Percentiles rank a stretch among this genome's conserved stretches.
Evolutionary conservation across 2,888 invertebrate species (phyloP).

Genomic region (Ichneumoninae sp.): DNA sequence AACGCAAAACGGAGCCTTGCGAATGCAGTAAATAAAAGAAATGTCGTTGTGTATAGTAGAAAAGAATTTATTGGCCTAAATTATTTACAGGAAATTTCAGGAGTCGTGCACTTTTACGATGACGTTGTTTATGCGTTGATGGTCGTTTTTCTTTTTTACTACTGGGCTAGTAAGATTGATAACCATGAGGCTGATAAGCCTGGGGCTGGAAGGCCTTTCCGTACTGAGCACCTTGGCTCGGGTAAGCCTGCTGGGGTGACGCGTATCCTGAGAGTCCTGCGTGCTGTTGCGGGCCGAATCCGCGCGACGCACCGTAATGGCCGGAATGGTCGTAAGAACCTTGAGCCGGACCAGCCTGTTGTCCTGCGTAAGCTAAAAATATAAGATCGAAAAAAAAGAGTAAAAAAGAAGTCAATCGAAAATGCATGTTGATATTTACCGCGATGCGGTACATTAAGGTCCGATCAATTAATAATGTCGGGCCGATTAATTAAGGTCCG

Average conservation of each 20-base stretch:
- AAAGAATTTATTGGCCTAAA: conserved; percentile 83
- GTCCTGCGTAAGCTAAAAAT: conserved; percentile 72
- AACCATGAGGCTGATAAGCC: conserved; percentile 77
- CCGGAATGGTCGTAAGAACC: conserved; percentile 67
- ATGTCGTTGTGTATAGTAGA: conserved; percentile 68
- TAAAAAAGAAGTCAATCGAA: not conserved
- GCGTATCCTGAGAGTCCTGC: conserved; percentile 58
- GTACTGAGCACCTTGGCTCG: conserved; percentile 50
- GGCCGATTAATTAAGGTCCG: conserved; percentile 35
- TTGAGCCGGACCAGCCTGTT: conserved; percentile 66
- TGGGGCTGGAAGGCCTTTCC: conserved; percentile 71
- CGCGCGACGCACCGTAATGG: conserved; percentile 70
- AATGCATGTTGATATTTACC: conserved; percentile 12
- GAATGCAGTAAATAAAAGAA: not conserved
- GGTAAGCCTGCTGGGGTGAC: conserved; percentile 59
- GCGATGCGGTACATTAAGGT: conserved; percentile 34
- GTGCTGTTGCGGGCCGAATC: conserved; percentile 61
- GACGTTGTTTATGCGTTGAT: conserved; percentile 56
- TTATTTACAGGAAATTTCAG: conserved; percentile 80
- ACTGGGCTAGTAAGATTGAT: conserved; percentile 76
- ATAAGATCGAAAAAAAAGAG: not conserved
- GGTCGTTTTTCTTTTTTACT: conserved; percentile 12
- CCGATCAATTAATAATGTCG: not conserved
- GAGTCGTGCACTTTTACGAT: conserved; percentile 55
- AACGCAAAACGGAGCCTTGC: too few relatives aligned